These are phyloP conservation scores for Drosophila paracracens DNA, from an alignment of 2,888 invertebrate genomes.

Conservation along the genomic window DNA sequence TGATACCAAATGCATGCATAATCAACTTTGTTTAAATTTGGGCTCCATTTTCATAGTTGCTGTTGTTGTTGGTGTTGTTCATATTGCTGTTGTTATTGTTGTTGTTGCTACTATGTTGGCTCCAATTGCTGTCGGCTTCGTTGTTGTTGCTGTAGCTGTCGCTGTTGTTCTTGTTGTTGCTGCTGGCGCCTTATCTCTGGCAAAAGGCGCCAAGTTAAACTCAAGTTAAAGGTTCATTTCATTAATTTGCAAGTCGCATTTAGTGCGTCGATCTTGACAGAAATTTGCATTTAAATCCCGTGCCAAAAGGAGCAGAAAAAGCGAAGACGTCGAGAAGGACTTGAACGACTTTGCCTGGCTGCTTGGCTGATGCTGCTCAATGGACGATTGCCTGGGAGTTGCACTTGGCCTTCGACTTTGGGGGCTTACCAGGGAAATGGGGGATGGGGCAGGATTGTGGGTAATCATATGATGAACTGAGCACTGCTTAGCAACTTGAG, in stretches of 20 bases:
- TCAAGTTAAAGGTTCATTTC: conserved; percentile 81
- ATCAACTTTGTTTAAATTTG: conserved; percentile 82
- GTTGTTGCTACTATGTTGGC: conserved; percentile 17
- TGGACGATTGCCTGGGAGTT: conserved; percentile 44
- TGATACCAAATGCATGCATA: conserved; percentile 81
- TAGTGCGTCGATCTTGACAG: conserved; percentile 76
- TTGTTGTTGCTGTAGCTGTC: conserved; percentile 38
- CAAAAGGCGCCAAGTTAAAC: conserved; percentile 78
- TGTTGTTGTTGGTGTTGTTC: conserved; percentile 57
- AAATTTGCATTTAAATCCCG: conserved; percentile 81
- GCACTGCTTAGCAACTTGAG: conserved; percentile 59
- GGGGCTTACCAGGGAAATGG: background rate
- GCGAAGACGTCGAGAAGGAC: conserved; percentile 13
- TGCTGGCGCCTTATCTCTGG: conserved; percentile 74
- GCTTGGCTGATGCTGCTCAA: conserved; percentile 20
- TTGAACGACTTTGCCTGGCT: conserved; percentile 20
- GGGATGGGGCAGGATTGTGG: conserved; percentile 1
- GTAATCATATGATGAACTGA: conserved; percentile 61
- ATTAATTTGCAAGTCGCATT: conserved; percentile 82
- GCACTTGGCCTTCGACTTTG: conserved; percentile 12
- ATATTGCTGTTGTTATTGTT: conserved; percentile 48
- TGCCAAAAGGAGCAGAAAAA: conserved; percentile 79
- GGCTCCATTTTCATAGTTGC: conserved; percentile 59
- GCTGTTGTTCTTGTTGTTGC: conserved; percentile 32
- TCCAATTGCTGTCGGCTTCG: conserved; percentile 12